Percentiles rank a stretch among this genome's conserved stretches.
Evolutionary conservation across 2,113 vertebrate species (phyloP).

Genomic region (Acanthisitta chloris): DNA sequence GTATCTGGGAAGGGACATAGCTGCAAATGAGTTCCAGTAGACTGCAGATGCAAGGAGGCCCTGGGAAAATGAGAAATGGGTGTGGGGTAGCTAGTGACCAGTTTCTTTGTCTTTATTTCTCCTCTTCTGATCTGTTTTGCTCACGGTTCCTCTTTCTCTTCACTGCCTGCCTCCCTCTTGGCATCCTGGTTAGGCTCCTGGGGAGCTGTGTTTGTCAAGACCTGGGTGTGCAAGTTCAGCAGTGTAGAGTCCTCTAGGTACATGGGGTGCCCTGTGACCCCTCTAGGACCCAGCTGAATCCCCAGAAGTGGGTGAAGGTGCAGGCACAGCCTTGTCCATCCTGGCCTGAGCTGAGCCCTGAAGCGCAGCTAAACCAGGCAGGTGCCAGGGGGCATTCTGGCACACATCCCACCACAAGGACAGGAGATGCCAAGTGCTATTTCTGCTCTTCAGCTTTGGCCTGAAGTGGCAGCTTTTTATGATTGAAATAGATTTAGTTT

Average conservation of each 20-base stretch:
- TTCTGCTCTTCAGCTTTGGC: background rate
- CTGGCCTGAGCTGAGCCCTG: background rate
- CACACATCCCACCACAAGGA: background rate
- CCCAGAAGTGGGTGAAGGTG: background rate
- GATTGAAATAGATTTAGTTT: background rate
- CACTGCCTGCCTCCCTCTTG: background rate
- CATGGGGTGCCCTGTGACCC: background rate
- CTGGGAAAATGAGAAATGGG: background rate
- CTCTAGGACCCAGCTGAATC: background rate
- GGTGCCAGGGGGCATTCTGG: background rate
- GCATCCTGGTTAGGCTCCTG: background rate
- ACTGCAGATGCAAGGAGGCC: background rate
- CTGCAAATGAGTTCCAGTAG: background rate
- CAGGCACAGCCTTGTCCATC: background rate
- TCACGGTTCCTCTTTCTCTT: fast-evolving
- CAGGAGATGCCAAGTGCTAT: background rate
- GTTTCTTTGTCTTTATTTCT: background rate
- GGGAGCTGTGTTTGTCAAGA: fast-evolving
- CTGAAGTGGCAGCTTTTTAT: background rate
- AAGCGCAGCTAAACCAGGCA: background rate
- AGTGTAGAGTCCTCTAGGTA: fast-evolving
- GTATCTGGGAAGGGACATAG: background rate
- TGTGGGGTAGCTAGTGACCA: background rate
- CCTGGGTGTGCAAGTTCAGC: fast-evolving
- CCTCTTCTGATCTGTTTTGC: background rate